phyloP scores from a whole-genome alignment of 2,113 vertebrate genomes.

The Indicator maculatus region DNA sequence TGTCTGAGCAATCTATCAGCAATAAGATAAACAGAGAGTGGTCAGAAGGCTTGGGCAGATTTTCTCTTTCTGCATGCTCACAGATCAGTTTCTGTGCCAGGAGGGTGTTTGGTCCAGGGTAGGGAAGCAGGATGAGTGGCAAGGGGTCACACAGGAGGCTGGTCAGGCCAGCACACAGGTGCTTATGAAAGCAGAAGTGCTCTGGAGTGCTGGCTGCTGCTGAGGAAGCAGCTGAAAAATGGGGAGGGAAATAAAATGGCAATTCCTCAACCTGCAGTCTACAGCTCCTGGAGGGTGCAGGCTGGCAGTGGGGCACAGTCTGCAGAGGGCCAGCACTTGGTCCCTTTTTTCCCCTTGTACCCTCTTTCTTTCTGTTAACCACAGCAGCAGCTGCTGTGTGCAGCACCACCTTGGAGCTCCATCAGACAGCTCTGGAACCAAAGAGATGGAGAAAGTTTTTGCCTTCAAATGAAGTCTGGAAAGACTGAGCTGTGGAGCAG shows the following conservation, averaged over 20 bases:
- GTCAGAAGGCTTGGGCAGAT: background rate
- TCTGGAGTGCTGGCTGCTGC: background rate
- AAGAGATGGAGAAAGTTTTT: background rate
- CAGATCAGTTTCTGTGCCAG: background rate
- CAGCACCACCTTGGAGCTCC: background rate
- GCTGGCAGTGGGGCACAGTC: background rate
- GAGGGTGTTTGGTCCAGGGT: background rate
- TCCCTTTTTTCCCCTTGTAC: background rate
- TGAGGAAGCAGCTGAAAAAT: background rate
- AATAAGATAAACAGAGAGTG: background rate
- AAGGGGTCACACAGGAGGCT: background rate
- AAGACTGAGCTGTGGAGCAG: background rate
- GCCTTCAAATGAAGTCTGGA: background rate
- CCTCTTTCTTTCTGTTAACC: background rate
- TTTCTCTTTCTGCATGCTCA: background rate
- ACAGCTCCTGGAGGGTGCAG: background rate
- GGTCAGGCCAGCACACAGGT: accelerated
- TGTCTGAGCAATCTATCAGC: background rate
- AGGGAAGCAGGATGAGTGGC: background rate
- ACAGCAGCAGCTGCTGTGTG: background rate
- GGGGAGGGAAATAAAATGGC: background rate
- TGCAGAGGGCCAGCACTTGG: background rate
- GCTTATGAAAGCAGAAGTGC: background rate
- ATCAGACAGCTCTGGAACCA: background rate
- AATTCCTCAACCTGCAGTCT: background rate